Evolutionary conservation across 2,797 vertebrate genomes (phyloP).

Genomic region (Acipenser transmontanus): DNA sequence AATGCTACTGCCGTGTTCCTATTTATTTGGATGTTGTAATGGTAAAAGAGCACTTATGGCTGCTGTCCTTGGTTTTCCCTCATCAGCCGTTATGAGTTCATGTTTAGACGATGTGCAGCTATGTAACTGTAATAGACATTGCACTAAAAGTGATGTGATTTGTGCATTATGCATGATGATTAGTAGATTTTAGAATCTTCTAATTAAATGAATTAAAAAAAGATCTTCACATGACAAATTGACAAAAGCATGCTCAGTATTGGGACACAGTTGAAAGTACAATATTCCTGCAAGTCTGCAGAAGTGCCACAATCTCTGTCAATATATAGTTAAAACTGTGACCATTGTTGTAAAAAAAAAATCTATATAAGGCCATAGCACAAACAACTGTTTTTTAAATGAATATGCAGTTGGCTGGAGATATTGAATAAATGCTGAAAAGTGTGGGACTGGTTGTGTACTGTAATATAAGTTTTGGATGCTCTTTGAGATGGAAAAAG

Average conservation of each 20-base stretch:
- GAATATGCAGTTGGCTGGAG: constrained; percentile 66
- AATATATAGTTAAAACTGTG: constrained; percentile 73
- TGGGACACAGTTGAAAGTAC: constrained; percentile 89
- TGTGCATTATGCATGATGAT: constrained; percentile 99
- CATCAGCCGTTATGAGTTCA: constrained; percentile 86
- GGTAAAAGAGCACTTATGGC: constrained; percentile 74
- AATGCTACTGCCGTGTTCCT: constrained; percentile 84
- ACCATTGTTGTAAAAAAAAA: constrained; percentile 72
- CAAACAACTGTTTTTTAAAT: constrained; percentile 67
- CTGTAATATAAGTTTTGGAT: constrained; percentile 88
- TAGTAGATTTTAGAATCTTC: constrained; percentile 96
- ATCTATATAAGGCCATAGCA: constrained; percentile 47
- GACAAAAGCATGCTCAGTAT: constrained; percentile 96
- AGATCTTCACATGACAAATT: constrained; percentile 83
- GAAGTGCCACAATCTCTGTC: constrained; percentile 91
- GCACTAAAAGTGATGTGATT: constrained; percentile 98
- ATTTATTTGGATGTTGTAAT: constrained; percentile 75
- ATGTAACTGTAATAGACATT: constrained; percentile 95
- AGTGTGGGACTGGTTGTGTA: constrained; percentile 61
- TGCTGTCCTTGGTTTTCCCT: constrained; percentile 70
- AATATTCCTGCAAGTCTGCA: constrained; percentile 95
- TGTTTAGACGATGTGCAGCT: constrained; percentile 92
- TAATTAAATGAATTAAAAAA: constrained; percentile 80
- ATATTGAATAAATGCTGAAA: constrained; percentile 58
- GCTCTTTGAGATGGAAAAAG: constrained; percentile 70